Percentiles rank a stretch among this genome's conserved stretches.
Conservation (phyloP, 1,140 invertebrate species). For the Leptinotarsa texana region DNA sequence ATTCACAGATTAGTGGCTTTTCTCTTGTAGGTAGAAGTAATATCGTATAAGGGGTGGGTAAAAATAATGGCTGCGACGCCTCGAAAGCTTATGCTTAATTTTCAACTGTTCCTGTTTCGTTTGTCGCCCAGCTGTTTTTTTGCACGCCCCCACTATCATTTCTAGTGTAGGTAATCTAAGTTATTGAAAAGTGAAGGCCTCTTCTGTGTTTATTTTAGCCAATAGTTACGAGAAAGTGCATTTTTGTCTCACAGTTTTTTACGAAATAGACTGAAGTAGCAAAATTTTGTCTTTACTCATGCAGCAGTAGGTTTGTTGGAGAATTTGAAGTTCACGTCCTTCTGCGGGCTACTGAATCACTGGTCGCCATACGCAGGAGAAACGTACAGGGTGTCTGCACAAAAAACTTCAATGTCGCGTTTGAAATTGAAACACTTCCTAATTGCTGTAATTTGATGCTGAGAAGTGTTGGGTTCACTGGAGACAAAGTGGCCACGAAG, state of each 20-base stretch:
- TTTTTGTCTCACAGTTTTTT: constrained; percentile 1
- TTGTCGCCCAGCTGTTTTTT: neutral
- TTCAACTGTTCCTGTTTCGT: neutral
- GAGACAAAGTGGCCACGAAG: too few relatives aligned
- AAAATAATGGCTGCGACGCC: neutral
- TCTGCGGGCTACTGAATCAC: neutral
- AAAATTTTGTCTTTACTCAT: constrained; percentile 33
- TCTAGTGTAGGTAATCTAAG: neutral
- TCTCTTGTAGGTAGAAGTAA: neutral
- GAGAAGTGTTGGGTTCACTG: too few relatives aligned
- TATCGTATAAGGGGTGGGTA: neutral
- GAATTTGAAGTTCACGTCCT: neutral
- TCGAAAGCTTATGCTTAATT: too few relatives aligned
- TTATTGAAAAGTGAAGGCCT: constrained; percentile 3
- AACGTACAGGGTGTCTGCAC: neutral
- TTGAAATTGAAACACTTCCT: too few relatives aligned
- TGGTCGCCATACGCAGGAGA: neutral
- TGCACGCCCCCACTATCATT: neutral
- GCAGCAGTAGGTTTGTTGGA: neutral
- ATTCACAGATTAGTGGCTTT: neutral
- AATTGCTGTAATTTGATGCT: too few relatives aligned
- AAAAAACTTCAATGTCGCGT: too few relatives aligned
- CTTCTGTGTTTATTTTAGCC: constrained; percentile 3
- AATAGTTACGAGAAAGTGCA: neutral
- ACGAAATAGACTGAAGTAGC: constrained; percentile 28